Conservation (phyloP, 2,113 vertebrate genomes). For the Nycticebus coucang region DNA sequence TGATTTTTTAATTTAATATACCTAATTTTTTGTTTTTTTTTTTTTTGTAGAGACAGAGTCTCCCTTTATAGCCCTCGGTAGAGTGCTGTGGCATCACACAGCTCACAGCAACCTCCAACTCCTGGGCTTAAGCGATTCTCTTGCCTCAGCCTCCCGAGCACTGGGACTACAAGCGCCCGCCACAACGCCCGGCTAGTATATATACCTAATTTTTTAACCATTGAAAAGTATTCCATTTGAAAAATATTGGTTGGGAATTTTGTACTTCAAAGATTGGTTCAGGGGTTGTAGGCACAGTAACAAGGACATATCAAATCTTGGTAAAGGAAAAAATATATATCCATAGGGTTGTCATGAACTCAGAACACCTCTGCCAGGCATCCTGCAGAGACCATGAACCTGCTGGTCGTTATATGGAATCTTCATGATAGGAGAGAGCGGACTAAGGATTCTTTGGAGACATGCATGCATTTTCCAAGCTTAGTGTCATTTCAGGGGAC, state of each 20-base stretch:
- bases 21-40: too few species aligned
- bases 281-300: not conserved
- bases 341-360: not conserved
- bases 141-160: too few species aligned
- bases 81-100: too few species aligned
- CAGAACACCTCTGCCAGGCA: not conserved
- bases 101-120: too few species aligned
- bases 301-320: not conserved
- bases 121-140: too few species aligned
- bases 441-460: not conserved
- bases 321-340: not conserved
- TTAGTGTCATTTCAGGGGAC: not conserved
- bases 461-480: not conserved
- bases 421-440: not conserved
- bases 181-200: too few species aligned
- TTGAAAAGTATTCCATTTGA: not conserved
- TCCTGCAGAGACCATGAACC: not conserved
- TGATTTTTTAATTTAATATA: not conserved
- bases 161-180: too few species aligned
- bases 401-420: not conserved
- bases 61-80: too few species aligned
- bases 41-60: too few species aligned
- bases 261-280: not conserved
- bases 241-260: slow-evolving; percentile 27
- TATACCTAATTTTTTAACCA: not conserved